Percentiles rank a stretch among this genome's conserved stretches.
These are phyloP conservation scores for Platerodrilus igneus DNA, from an alignment of 2,888 invertebrate species.

Conservation along the genomic window DNA sequence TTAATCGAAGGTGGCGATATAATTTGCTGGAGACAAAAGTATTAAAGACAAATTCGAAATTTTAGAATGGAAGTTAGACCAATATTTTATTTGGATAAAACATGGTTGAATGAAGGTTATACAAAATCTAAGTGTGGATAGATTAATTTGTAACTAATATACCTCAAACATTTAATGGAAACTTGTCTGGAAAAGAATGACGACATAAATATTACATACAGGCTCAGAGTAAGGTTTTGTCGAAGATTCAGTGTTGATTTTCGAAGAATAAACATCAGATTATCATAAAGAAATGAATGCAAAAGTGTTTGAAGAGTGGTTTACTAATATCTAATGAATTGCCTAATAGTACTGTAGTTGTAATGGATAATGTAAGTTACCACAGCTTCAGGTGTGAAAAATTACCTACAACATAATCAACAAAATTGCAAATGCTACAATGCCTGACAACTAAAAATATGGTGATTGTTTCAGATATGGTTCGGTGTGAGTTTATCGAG, in stretches of 20 bases:
- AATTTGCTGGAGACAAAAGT: too few species aligned
- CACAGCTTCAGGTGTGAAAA: conserved; percentile 17
- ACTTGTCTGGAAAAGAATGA: conserved; percentile 14
- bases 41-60: too few species aligned
- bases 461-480: conserved; percentile 21
- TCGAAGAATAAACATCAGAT: conserved; percentile 21
- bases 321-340: conserved; percentile 11
- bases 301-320: conserved; percentile 19
- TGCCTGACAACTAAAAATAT: conserved; percentile 24
- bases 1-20: too few species aligned
- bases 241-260: conserved; percentile 12
- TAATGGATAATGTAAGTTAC: conserved; percentile 20
- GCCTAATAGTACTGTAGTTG: conserved; percentile 11
- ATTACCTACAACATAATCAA: conserved; percentile 10
- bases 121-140: conserved; percentile 18
- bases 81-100: conserved; percentile 28
- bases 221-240: conserved; percentile 25
- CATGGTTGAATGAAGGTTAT: conserved; percentile 26
- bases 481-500: conserved; percentile 23
- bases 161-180: conserved; percentile 16
- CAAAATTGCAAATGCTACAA: conserved; percentile 16
- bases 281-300: conserved; percentile 25
- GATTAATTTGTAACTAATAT: conserved; percentile 12
- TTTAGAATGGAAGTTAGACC: too few species aligned
- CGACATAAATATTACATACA: conserved; percentile 20